Base-by-base conservation (phyloP, 2,797 vertebrate genomes). In the Capromys pilorides region DNA sequence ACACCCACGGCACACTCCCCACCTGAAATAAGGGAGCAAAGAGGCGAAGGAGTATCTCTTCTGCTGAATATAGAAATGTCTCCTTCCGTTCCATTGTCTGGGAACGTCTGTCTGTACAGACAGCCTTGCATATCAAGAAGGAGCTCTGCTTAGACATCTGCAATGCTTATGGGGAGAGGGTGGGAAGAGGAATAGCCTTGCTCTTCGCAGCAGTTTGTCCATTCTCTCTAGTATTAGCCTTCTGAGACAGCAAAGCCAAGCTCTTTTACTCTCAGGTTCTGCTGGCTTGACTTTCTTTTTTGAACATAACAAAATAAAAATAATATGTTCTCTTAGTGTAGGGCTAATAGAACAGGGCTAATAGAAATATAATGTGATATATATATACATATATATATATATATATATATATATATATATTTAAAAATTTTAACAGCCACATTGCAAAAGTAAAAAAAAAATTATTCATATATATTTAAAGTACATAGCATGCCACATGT, bases 201-300 rank as follows among this genome's bases (percentile, higher is more conserved):
- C 61, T 88, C 12, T 93, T 39, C 6, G 36, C 18, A 31, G 39
- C 13, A 36, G 66, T 90, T 71, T 61, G 24, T 67, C 61, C 95
- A 59, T 94, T 45, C 31, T 91, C 80, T n/a, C 92, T 84, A 73
- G 91, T 31, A 5, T 86, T 18, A 79, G 66, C 4, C 24, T 41
- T 66, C 21, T 51, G 66, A 49, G 61, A 57, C 33, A 91, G 28
- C 51, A 94, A 93, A 91, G 83, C 67, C 51, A 61, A 80, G 26
- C 54, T 31, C 24, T 49, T 26, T 57, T 22, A 64, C 14, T 3
- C 9, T 88, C n/a, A 66, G 33, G 45, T 26, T 89, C 19, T 39
- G 95, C 45, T 85, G 59, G 6, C 14, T 45, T 96, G 36, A 33
- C 2, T 88, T 92, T 24, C 75, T 90, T 90, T 95, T 88, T 88